Percentiles rank a stretch among this genome's conserved stretches.
phyloP scores from a whole-genome alignment of 2,888 invertebrate genomes.

The Ochlodes sylvanus region DNA sequence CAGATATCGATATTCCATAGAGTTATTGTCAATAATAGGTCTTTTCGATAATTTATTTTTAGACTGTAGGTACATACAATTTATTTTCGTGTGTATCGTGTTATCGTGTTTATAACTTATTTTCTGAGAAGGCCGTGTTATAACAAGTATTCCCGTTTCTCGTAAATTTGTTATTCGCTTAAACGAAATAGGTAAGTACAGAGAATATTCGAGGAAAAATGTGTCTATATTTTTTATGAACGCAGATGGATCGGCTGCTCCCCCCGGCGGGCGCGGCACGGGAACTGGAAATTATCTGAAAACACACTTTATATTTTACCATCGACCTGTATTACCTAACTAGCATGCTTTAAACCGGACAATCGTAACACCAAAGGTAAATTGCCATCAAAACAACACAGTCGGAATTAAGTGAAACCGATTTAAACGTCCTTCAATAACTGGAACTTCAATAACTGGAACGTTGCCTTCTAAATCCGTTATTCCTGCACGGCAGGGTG shows the following conservation, averaged over 20 bases:
- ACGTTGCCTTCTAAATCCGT: too few relatives aligned
- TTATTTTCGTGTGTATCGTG: too few relatives aligned
- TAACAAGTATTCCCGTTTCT: neutral
- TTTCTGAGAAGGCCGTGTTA: neutral
- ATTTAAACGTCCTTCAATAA: too few relatives aligned
- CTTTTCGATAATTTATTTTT: too few relatives aligned
- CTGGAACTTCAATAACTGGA: too few relatives aligned
- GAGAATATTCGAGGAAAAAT: constrained; percentile 27
- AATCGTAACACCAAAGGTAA: neutral
- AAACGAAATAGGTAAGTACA: constrained; percentile 14
- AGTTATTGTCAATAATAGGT: too few relatives aligned
- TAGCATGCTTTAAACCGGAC: neutral
- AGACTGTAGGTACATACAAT: too few relatives aligned
- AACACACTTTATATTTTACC: neutral
- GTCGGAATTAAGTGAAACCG: too few relatives aligned
- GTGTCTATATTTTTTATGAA: constrained; percentile 29
- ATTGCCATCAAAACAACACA: too few relatives aligned
- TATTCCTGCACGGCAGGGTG: too few relatives aligned
- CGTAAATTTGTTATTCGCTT: constrained; percentile 11
- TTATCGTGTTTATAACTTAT: too few relatives aligned
- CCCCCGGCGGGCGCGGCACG: neutral
- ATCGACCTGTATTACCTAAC: neutral
- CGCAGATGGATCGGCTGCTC: constrained; percentile 29
- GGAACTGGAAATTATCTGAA: constrained; percentile 31
- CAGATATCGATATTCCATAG: too few relatives aligned